Base-by-base conservation (phyloP, 2,888 invertebrate species). In the Xylocampa areola region DNA sequence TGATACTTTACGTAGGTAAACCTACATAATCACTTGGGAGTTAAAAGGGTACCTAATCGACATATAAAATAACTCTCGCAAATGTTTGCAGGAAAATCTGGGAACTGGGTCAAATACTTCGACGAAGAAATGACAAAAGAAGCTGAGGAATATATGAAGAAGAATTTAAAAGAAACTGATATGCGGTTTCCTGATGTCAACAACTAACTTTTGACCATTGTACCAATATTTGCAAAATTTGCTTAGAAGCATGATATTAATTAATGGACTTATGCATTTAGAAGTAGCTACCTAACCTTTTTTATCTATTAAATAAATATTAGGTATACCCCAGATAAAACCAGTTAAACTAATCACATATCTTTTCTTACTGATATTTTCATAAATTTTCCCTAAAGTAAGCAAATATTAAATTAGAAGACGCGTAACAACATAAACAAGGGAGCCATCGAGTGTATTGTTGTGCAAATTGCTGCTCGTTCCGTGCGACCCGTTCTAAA, bases 71-170 rank as follows among this genome's bases (percentile, higher is more conserved):
- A 13, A 25, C 8, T 25, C 6, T 13, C 17, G 35, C 2, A 44
- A 39, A 11, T 35, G 11, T 51, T 76, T 63, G n/a, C 73, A 89
- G 87, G 89, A n/a, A 83, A 84, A 69, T 77, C 86, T 0, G 88
- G 86, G 0, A 82, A 81, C 25, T 89, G 88, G 89, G 69, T 80
- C 39, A 68, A 87, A 43, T 87, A 89, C 50, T 88, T 88, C 65
- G 78, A 86, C 37, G 82, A 83, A 0, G 74, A 82, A 23, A 79
- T 88, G 82, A 80, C 58, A 39, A 77, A 74, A 30, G 82, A 88
- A 73, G 87, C 86, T 0, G 81, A 86, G 5, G 80, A 82, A 21
- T 88, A 78, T 23, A 77, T 88, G 61, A 64, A 76, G 19, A 77
- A 71, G 39, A 66, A 86, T 48, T 67, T 85, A 2, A 68, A 69